These are phyloP conservation scores for Epinotia bilunana DNA, from an alignment of 2,888 invertebrate species.

Conservation along the genomic window DNA sequence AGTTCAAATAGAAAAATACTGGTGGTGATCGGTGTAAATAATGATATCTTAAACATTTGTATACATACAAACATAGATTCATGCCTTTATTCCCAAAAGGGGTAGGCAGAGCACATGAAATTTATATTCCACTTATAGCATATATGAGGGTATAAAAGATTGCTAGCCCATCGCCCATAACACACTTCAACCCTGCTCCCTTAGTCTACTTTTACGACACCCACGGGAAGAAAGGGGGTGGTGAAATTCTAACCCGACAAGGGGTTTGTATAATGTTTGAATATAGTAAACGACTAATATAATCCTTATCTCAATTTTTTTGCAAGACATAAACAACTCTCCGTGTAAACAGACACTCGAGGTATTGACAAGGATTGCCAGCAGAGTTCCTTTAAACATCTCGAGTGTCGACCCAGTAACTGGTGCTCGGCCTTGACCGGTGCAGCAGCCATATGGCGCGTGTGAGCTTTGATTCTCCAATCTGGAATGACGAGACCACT, in stretches of 20 bases:
- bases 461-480: conserved; percentile 58
- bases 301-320: conserved; percentile 15
- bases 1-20: not conserved
- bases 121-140: too few species aligned
- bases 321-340: conserved; percentile 19
- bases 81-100: too few species aligned
- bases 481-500: conserved; percentile 56
- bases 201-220: too few species aligned
- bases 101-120: too few species aligned
- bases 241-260: too few species aligned
- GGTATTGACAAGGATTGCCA: conserved; percentile 24
- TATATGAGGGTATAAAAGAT: too few species aligned
- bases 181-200: too few species aligned
- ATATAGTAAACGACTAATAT: not conserved
- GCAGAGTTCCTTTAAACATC: conserved; percentile 60
- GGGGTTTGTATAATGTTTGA: too few species aligned
- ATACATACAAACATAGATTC: too few species aligned
- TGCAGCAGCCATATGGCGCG: conserved; percentile 63
- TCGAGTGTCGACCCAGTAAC: conserved; percentile 56
- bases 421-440: conserved; percentile 68
- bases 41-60: not conserved
- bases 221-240: too few species aligned
- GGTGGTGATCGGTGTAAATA: not conserved
- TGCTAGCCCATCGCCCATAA: too few species aligned
- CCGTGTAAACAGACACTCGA: conserved; percentile 26